Evolutionary conservation across 2,888 invertebrate species (phyloP).

Genomic region (Drosophila longiperda): DNA sequence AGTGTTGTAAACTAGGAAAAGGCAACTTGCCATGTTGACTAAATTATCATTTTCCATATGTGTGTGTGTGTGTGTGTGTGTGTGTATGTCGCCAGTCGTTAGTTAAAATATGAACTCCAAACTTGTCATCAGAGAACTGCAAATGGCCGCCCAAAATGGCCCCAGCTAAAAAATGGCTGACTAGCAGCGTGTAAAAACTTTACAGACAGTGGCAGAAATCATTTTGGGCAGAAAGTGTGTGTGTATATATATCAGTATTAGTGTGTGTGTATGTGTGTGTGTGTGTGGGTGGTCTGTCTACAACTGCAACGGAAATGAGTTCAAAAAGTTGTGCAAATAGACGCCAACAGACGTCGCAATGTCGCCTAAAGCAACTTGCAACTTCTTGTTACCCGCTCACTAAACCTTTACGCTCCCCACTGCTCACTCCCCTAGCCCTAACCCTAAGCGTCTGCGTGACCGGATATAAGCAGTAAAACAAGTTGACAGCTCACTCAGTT

Average conservation of each 20-base stretch:
- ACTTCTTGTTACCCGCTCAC: conserved; percentile 13
- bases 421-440: neutral
- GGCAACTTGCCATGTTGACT: conserved; percentile 64
- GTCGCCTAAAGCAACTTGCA: conserved; percentile 52
- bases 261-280: neutral
- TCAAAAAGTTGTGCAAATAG: conserved; percentile 80
- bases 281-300: conserved; percentile 53
- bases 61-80: conserved; percentile 26
- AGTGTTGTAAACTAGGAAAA: conserved; percentile 19
- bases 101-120: conserved; percentile 75
- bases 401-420: neutral
- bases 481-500: conserved; percentile 62
- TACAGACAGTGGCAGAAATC: conserved; percentile 80
- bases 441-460: conserved; percentile 41
- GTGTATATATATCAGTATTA: neutral
- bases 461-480: conserved; percentile 79
- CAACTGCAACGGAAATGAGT: conserved; percentile 82
- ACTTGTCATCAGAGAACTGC: conserved; percentile 69
- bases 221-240: conserved; percentile 56
- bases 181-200: conserved; percentile 69
- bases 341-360: conserved; percentile 65
- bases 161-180: conserved; percentile 64
- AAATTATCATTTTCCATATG: conserved; percentile 77
- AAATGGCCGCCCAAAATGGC: conserved; percentile 59
- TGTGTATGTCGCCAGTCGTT: conserved; percentile 66